A percentile compares a stretch with the other conserved stretches of the same genome.
Evolutionary conservation across 2,888 invertebrate genomes (phyloP).

Genomic region (Ormia ochracea): DNA sequence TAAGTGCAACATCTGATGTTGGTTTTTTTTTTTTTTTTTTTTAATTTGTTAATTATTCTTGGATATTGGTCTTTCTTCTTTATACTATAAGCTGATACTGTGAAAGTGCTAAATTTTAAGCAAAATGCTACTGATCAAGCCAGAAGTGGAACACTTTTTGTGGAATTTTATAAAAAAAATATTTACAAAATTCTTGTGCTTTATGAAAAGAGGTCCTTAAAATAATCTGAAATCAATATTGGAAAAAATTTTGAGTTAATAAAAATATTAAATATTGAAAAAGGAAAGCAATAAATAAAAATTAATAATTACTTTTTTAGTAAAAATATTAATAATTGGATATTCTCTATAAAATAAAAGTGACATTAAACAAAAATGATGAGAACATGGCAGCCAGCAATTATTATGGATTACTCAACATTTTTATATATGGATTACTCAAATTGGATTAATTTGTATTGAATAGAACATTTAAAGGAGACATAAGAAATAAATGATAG

Average conservation of each 20-base stretch:
- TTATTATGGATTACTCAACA: slow-evolving; percentile 60
- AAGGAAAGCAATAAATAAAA: neutral
- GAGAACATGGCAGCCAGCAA: slow-evolving; percentile 28
- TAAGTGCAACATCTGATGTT: slow-evolving; percentile 83
- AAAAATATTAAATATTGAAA: neutral
- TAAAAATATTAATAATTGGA: too few species aligned
- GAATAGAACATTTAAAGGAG: neutral
- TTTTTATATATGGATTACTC: slow-evolving; percentile 58
- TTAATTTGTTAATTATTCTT: slow-evolving; percentile 4
- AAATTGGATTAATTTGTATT: slow-evolving; percentile 43
- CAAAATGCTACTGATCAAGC: neutral
- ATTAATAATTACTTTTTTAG: neutral
- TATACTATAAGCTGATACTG: neutral
- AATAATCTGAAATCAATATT: slow-evolving; percentile 37
- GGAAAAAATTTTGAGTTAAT: neutral
- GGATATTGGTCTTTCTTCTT: slow-evolving; percentile 59
- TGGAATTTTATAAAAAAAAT: slow-evolving; percentile 25
- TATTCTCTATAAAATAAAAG: slow-evolving; percentile 26
- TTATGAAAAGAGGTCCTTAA: slow-evolving; percentile 56
- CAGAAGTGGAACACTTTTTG: slow-evolving; percentile 20
- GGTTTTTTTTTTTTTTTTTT: slow-evolving; percentile 64
- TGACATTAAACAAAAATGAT: slow-evolving; percentile 4
- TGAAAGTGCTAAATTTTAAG: slow-evolving; percentile 41
- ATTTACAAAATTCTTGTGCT: slow-evolving; percentile 26
- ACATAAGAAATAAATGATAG: neutral